phyloP scores from a whole-genome alignment of 2,113 vertebrate genomes.

The Notarius quadriscutis region DNA sequence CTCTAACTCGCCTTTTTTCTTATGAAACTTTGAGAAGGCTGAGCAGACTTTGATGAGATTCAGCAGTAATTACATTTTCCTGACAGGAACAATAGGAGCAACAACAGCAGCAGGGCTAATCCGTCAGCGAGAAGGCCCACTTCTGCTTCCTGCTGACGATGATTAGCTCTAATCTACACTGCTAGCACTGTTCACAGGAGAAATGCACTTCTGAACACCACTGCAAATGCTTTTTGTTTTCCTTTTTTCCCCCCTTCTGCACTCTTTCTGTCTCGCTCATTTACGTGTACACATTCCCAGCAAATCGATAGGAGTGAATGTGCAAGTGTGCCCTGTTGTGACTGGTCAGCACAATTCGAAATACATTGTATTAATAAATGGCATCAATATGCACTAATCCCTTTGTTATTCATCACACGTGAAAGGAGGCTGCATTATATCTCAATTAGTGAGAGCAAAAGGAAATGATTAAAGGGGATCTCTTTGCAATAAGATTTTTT shows the following conservation, averaged over 20 bases:
- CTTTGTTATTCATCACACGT: constrained; percentile 20
- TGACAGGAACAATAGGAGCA: constrained; percentile 74
- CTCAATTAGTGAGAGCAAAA: constrained; percentile 31
- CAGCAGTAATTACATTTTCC: constrained; percentile 77
- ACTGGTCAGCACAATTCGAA: constrained; percentile 24
- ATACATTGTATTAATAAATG: constrained; percentile 21
- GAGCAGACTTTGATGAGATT: constrained; percentile 79
- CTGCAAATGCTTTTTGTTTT: constrained; percentile 54
- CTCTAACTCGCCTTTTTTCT: constrained; percentile 18
- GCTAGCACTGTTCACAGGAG: constrained; percentile 70
- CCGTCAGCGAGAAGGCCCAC: constrained; percentile 75
- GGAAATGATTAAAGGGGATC: constrained; percentile 23
- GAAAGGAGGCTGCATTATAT: constrained; percentile 19
- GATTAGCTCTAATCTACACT: constrained; percentile 76
- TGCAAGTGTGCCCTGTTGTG: neutral
- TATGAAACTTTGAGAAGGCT: constrained; percentile 69
- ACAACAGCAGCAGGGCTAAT: constrained; percentile 77
- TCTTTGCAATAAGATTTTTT: constrained; percentile 10
- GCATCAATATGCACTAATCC: constrained; percentile 30
- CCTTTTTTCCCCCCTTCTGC: constrained; percentile 54
- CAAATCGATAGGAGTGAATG: constrained; percentile 12
- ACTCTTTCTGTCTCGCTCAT: constrained; percentile 25
- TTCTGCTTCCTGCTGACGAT: constrained; percentile 75
- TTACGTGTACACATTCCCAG: constrained; percentile 8
- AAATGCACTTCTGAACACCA: constrained; percentile 69